Evolutionary conservation across 1,140 invertebrate species (phyloP).

Genomic region (Bathynomus jamesi): DNA sequence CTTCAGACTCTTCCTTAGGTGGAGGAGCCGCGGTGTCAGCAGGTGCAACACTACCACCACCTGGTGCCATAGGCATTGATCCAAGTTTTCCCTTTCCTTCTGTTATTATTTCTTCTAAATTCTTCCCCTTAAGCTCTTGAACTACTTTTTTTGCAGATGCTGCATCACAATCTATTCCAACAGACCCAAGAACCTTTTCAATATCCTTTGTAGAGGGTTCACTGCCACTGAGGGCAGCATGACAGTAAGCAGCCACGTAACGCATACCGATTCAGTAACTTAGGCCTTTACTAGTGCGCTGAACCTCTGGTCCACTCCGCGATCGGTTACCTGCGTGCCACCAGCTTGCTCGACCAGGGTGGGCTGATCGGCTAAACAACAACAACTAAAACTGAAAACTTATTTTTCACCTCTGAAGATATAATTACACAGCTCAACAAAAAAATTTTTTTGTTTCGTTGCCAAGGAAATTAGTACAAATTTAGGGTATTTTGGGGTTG

Average conservation of each 20-base stretch:
- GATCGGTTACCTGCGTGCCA: too few species aligned
- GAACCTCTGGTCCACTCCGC: too few species aligned
- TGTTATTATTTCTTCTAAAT: constrained; percentile 75
- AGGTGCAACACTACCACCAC: constrained; percentile 41
- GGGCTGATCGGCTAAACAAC: too few species aligned
- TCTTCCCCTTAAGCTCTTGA: constrained; percentile 77
- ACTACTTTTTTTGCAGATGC: constrained; percentile 67
- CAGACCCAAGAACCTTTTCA: constrained; percentile 89
- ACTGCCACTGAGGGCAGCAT: constrained; percentile 85
- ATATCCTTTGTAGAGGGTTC: constrained; percentile 71
- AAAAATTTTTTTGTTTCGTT: too few species aligned
- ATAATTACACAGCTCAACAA: too few species aligned
- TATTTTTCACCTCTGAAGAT: too few species aligned
- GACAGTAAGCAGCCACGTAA: constrained; percentile 98
- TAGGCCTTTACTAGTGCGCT: too few species aligned
- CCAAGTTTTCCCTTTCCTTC: constrained; percentile 51
- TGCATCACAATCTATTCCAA: constrained; percentile 84
- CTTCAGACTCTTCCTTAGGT: constrained; percentile 66
- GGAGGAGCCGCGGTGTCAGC: constrained; percentile 53
- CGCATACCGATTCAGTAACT: constrained; percentile 66
- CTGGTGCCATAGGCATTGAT: constrained; percentile 61
- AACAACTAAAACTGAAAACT: too few species aligned
- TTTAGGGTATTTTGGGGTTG: too few species aligned
- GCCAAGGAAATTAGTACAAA: too few species aligned
- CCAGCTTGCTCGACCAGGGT: too few species aligned